Evolutionary conservation across 2,797 vertebrate species (phyloP).

Genomic region (Streptopelia turtur): DNA sequence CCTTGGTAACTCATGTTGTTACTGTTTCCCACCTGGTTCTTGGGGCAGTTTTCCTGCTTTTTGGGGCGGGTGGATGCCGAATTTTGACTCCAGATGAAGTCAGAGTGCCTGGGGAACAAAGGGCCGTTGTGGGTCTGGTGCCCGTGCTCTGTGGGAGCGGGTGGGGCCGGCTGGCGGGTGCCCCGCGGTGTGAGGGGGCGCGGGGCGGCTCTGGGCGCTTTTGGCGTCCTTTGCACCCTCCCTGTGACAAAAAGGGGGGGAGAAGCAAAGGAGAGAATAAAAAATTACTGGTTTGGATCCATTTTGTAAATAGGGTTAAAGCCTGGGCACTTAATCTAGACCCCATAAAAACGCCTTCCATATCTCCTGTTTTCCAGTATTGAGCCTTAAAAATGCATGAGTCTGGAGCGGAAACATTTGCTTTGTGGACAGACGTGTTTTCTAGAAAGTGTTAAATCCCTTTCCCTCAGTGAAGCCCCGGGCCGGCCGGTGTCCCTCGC

Average conservation of each 20-base stretch:
- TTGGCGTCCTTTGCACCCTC: fast-evolving
- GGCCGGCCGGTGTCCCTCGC: fast-evolving
- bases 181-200: no score
- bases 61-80: no score
- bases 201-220: fast-evolving
- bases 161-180: no score
- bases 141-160: no score
- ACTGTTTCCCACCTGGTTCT: fast-evolving
- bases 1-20: fast-evolving
- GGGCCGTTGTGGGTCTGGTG: fast-evolving
- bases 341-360: fast-evolving
- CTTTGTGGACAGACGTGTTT: fast-evolving
- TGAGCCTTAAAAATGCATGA: fast-evolving
- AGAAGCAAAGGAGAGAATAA: neutral
- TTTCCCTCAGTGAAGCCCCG: fast-evolving
- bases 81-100: no score
- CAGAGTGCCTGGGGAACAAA: fast-evolving
- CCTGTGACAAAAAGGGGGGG: no score
- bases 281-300: no score
- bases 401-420: fast-evolving
- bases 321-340: fast-evolving
- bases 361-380: fast-evolving
- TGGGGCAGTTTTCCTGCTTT: neutral
- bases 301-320: neutral
- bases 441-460: fast-evolving